phyloP scores from a whole-genome alignment of 2,888 invertebrate genomes.

The Drosophila anomelani region DNA sequence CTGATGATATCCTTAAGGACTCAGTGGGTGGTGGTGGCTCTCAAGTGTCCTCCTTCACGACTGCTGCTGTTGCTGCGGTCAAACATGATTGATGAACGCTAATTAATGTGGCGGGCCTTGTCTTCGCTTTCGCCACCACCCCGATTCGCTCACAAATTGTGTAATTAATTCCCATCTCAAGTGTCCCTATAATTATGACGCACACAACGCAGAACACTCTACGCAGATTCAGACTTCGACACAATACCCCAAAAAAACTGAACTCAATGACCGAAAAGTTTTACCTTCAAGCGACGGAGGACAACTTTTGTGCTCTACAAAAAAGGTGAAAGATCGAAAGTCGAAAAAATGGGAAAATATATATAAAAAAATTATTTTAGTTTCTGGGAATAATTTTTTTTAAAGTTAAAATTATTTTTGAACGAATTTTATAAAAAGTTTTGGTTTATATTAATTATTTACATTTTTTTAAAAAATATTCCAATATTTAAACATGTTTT shows the following conservation, averaged over 20 bases:
- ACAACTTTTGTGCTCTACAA: not conserved
- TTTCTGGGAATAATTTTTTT: not conserved
- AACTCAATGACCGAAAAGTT: slow-evolving; percentile 3
- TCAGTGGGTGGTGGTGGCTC: slow-evolving; percentile 18
- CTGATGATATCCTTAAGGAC: not conserved
- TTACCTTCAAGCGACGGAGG: not conserved
- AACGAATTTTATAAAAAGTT: not conserved
- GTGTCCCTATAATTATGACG: slow-evolving; percentile 68
- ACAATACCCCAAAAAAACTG: not conserved
- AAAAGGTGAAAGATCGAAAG: not conserved
- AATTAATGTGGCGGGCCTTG: slow-evolving; percentile 67
- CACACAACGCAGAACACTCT: slow-evolving; percentile 17
- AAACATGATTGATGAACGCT: slow-evolving; percentile 78
- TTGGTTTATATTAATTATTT: not conserved
- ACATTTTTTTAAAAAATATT: too few species aligned
- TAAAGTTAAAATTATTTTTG: not conserved
- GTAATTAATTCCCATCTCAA: slow-evolving; percentile 71
- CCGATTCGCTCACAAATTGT: slow-evolving; percentile 53
- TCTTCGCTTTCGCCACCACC: not conserved
- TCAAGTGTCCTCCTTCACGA: slow-evolving; percentile 41
- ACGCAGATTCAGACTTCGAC: not conserved
- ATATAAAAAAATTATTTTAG: not conserved
- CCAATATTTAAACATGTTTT: not conserved
- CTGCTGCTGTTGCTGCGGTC: slow-evolving; percentile 51
- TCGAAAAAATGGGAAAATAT: not conserved